phyloP scores from a whole-genome alignment of 2,888 invertebrate species.

The Bursaphelenchus okinawaensis region DNA sequence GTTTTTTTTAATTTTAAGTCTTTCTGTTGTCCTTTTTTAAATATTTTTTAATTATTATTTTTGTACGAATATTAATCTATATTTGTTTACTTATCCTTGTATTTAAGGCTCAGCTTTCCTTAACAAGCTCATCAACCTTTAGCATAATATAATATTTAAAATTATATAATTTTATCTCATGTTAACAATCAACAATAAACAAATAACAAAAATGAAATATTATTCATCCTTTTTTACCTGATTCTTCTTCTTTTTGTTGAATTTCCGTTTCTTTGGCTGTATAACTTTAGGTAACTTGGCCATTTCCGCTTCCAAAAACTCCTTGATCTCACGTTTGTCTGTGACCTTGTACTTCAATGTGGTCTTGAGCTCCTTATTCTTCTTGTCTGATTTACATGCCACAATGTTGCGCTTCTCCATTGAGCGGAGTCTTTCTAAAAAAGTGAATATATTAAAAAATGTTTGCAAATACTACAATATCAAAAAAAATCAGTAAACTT shows the following conservation, averaged over 20 bases:
- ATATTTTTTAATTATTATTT: too few relatives aligned
- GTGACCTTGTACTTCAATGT: constrained; percentile 32
- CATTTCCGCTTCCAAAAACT: constrained; percentile 4
- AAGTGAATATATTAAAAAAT: constrained; percentile 7
- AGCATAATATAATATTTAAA: too few relatives aligned
- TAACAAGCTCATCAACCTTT: too few relatives aligned
- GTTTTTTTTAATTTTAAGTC: too few relatives aligned
- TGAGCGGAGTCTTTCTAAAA: constrained; percentile 30
- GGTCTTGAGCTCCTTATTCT: constrained; percentile 18
- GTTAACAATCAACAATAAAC: background rate
- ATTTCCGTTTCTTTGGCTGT: background rate
- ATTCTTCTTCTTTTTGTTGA: background rate
- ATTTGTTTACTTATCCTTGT: too few relatives aligned
- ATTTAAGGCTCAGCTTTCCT: too few relatives aligned
- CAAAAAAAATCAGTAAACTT: constrained; percentile 9
- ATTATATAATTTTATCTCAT: background rate
- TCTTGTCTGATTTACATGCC: constrained; percentile 23
- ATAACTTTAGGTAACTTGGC: background rate
- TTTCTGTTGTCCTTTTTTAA: too few relatives aligned
- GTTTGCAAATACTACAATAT: background rate
- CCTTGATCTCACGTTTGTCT: constrained; percentile 30
- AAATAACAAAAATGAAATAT: background rate
- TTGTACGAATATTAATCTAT: too few relatives aligned
- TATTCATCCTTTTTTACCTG: background rate
- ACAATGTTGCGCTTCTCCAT: constrained; percentile 39